Conservation (phyloP, 2,113 vertebrate species). For the Lampris incognitus region DNA sequence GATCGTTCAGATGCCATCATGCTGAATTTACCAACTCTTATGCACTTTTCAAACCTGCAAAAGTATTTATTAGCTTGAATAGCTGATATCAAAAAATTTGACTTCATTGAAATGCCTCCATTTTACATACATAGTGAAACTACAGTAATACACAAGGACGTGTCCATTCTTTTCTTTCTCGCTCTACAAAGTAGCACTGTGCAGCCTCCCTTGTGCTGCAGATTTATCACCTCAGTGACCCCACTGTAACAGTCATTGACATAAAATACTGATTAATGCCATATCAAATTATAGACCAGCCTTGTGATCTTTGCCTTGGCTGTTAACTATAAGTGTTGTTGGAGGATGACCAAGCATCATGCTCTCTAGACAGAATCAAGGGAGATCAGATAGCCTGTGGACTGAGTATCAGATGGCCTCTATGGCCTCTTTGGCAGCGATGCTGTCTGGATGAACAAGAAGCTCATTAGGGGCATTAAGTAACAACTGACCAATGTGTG, state of each 20-base stretch:
- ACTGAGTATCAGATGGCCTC: slow-evolving; percentile 43
- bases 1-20: not conserved
- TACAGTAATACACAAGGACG: not conserved
- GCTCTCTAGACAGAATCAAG: slow-evolving; percentile 40
- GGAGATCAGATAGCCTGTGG: slow-evolving; percentile 49
- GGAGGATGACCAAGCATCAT: slow-evolving; percentile 50
- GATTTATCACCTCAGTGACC: slow-evolving; percentile 20
- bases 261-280: slow-evolving; percentile 26
- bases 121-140: too few species aligned
- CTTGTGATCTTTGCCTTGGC: slow-evolving; percentile 44
- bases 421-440: slow-evolving; percentile 39
- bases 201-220: not conserved
- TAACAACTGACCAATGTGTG: slow-evolving; percentile 61
- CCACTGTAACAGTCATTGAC: slow-evolving; percentile 8
- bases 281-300: slow-evolving; percentile 36
- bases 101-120: too few species aligned
- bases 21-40: not conserved
- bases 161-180: not conserved
- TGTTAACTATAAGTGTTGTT: slow-evolving; percentile 37
- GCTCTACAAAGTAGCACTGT: not conserved
- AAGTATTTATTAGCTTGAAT: too few species aligned
- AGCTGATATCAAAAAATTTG: too few species aligned
- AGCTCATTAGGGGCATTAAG: slow-evolving; percentile 55
- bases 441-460: slow-evolving; percentile 38
- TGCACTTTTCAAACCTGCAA: not conserved